Conservation (phyloP, 37 sponge, comb jelly and placozoan species). For the Chondrosia reniformis region DNA sequence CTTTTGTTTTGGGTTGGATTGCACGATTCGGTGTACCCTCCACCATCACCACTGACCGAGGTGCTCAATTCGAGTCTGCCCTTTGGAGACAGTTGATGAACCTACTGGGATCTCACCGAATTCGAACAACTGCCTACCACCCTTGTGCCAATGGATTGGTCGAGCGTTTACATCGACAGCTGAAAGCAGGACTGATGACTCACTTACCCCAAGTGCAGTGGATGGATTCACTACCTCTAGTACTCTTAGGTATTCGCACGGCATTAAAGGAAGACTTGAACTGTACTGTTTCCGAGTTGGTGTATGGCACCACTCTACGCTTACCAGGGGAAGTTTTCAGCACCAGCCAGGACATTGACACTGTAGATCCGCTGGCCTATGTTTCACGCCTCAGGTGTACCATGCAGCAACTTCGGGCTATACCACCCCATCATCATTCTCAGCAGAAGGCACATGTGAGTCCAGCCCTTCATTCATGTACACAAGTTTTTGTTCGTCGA, state of each 20-base stretch:
- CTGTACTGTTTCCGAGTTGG: conserved; percentile 23
- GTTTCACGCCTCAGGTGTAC: not conserved
- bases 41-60: conserved; percentile 53
- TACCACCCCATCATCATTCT: not conserved
- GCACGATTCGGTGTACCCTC: conserved; percentile 58
- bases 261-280: conserved; percentile 9
- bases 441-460: conserved; percentile 3
- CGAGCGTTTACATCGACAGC: conserved; percentile 24
- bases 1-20: conserved; percentile 43
- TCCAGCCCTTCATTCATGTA: conserved; percentile 3
- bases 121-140: conserved; percentile 45
- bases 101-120: conserved; percentile 5
- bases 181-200: conserved; percentile 24
- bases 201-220: not conserved
- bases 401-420: not conserved
- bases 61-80: conserved; percentile 47
- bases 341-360: not conserved
- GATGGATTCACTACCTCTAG: conserved; percentile 23
- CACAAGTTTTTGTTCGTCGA: conserved; percentile 36
- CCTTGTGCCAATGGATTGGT: conserved; percentile 38
- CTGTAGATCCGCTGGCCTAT: conserved; percentile 26
- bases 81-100: conserved; percentile 33
- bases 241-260: conserved; percentile 15
- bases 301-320: conserved; percentile 14
- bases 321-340: conserved; percentile 13